Evolutionary conservation across 2,888 invertebrate species (phyloP).

Genomic region (Hartigia nigra): DNA sequence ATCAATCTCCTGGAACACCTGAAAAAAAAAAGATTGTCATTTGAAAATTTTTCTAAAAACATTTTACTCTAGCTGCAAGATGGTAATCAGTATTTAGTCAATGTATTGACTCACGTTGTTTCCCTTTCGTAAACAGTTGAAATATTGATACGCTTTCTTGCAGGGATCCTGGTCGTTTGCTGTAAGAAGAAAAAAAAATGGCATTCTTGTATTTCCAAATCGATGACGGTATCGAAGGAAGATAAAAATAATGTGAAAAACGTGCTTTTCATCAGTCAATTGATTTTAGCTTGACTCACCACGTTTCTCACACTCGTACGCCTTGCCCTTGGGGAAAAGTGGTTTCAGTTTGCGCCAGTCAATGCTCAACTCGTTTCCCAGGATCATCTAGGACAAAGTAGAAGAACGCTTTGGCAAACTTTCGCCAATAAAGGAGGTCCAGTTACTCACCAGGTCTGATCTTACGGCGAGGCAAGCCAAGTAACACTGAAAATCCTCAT

Average conservation of each 20-base stretch:
- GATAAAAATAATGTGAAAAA: conserved; percentile 4
- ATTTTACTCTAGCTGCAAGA: not conserved
- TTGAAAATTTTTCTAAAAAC: not conserved
- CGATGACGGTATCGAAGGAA: not conserved
- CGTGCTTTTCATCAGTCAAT: not conserved
- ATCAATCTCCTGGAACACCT: not conserved
- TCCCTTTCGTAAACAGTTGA: not conserved
- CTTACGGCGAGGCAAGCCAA: not conserved
- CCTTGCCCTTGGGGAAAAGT: not conserved
- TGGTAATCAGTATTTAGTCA: not conserved
- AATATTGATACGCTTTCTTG: not conserved
- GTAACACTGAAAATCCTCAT: not conserved
- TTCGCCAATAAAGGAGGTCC: not conserved
- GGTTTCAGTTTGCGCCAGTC: not conserved
- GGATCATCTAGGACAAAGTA: not conserved
- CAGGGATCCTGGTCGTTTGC: not conserved
- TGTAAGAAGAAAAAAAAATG: not conserved
- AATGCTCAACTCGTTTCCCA: not conserved
- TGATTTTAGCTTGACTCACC: conserved; percentile 5
- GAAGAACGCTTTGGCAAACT: not conserved
- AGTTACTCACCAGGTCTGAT: not conserved
- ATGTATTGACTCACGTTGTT: not conserved
- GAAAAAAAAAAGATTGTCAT: not conserved
- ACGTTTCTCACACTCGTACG: conserved; percentile 1
- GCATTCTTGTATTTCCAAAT: not conserved